phyloP scores from a whole-genome alignment of 1,140 invertebrate species.

The Vanessa atalanta region DNA sequence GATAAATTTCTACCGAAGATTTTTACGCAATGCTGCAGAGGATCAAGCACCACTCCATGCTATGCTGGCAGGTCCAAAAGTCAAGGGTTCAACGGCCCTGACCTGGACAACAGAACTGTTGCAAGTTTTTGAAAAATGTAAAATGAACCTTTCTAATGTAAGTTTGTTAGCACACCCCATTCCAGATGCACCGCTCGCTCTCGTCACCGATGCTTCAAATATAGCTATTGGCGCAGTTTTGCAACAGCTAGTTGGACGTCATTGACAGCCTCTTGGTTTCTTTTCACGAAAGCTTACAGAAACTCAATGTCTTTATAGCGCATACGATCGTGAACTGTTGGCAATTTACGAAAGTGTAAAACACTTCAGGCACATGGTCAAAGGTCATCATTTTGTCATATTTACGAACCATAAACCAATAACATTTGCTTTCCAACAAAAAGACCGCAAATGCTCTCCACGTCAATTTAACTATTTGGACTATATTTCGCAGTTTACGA shows the following conservation, averaged over 20 bases:
- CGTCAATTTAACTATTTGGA: background rate
- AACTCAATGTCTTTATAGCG: background rate
- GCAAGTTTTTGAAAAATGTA: constrained; percentile 6
- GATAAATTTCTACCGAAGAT: constrained; percentile 13
- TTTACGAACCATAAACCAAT: background rate
- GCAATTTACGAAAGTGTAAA: background rate
- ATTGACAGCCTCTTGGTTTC: too few species aligned
- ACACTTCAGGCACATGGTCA: background rate
- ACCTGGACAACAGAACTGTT: background rate
- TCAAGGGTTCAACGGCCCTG: background rate
- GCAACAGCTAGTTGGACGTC: background rate
- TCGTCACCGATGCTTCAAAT: constrained; percentile 16
- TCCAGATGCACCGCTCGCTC: constrained; percentile 4
- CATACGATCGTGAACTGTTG: background rate
- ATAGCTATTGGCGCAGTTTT: constrained; percentile 12
- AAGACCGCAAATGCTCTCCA: background rate
- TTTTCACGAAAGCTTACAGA: too few species aligned
- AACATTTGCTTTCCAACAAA: background rate
- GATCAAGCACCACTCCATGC: background rate
- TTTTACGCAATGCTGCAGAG: constrained; percentile 8
- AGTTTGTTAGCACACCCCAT: background rate
- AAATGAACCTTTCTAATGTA: constrained; percentile 7
- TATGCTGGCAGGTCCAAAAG: background rate
- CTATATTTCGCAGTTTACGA: background rate
- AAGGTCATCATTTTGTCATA: background rate